Percentiles rank a stretch among this genome's conserved stretches.
phyloP scores from a whole-genome alignment of 2,888 invertebrate genomes.

The Asteroscopus sphinx region DNA sequence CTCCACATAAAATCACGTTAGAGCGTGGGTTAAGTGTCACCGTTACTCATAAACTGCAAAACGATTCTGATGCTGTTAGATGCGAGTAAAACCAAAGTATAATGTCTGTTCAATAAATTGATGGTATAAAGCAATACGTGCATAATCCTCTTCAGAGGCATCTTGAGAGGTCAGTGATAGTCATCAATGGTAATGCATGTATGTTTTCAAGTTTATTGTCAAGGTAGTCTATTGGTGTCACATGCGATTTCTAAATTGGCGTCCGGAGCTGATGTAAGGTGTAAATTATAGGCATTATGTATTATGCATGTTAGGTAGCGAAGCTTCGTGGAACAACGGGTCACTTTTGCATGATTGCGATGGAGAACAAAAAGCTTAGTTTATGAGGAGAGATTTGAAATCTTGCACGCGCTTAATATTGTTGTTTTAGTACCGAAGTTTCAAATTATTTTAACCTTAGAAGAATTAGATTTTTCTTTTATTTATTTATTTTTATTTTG shows the following conservation, averaged over 20 bases:
- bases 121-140: slow-evolving; percentile 37
- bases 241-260: slow-evolving; percentile 63
- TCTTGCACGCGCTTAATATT: slow-evolving; percentile 27
- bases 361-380: slow-evolving; percentile 39
- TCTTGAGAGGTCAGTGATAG: slow-evolving; percentile 39
- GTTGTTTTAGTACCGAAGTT: not conserved
- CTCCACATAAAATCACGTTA: slow-evolving; percentile 37
- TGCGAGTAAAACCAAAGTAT: slow-evolving; percentile 42
- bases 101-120: slow-evolving; percentile 49
- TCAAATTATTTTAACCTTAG: too few species aligned
- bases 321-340: slow-evolving; percentile 35
- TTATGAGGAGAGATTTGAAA: slow-evolving; percentile 22
- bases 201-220: slow-evolving; percentile 49
- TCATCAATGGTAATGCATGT: slow-evolving; percentile 25
- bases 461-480: too few species aligned
- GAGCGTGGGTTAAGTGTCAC: slow-evolving; percentile 45
- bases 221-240: slow-evolving; percentile 50
- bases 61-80: slow-evolving; percentile 47
- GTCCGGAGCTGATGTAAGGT: slow-evolving; percentile 55
- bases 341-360: slow-evolving; percentile 31
- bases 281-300: slow-evolving; percentile 55
- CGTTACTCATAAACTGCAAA: slow-evolving; percentile 52
- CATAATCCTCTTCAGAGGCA: slow-evolving; percentile 27
- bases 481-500: too few species aligned
- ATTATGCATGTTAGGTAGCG: slow-evolving; percentile 52